Evolutionary conservation across 1,140 invertebrate species (phyloP).

Genomic region (Trachelipus rathkii): DNA sequence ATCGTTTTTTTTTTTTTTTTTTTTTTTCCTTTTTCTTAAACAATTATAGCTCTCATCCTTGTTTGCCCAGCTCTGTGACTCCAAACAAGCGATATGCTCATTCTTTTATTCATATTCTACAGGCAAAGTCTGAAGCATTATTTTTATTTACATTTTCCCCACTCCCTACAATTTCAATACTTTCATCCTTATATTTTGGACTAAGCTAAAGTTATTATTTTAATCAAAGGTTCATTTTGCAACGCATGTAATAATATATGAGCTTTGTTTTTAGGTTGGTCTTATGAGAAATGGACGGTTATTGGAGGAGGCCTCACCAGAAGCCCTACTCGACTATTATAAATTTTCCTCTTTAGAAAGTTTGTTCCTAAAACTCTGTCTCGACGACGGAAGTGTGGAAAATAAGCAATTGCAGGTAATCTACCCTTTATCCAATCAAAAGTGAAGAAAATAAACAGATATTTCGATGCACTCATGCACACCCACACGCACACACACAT

Average conservation of each 20-base stretch:
- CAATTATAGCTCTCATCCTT: no score
- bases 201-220: background rate
- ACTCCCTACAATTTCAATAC: no score
- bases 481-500: no score
- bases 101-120: no score
- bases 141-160: no score
- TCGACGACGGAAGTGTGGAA: constrained; percentile 52
- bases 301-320: constrained; percentile 85
- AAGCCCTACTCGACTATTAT: constrained; percentile 74
- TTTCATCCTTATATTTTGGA: no score
- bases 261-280: constrained; percentile 54
- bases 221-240: background rate
- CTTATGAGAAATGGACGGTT: constrained; percentile 87
- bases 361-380: constrained; percentile 88
- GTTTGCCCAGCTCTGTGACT: no score
- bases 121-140: no score
- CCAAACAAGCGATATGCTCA: no score
- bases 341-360: constrained; percentile 81
- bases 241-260: background rate
- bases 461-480: no score
- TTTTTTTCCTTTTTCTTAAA: no score
- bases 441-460: constrained; percentile 14
- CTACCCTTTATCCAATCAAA: constrained; percentile 16
- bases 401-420: background rate
- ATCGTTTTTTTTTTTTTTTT: no score